Percentiles rank a stretch among this genome's conserved stretches.
Evolutionary conservation across 2,888 invertebrate species (phyloP).

Genomic region (Keiferia lycopersicella): DNA sequence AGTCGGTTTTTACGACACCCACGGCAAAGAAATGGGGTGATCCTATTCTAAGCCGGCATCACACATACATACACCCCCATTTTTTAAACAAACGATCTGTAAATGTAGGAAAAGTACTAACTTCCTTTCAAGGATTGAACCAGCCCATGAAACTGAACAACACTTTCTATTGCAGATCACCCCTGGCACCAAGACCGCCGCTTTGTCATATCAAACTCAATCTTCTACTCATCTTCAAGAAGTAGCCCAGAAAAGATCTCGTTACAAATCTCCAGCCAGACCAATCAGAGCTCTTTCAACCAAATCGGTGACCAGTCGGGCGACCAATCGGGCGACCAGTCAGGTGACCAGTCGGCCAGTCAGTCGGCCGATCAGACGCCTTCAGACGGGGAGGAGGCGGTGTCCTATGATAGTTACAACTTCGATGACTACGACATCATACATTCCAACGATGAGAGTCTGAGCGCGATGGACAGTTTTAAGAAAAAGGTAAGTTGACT

Average conservation of each 20-base stretch:
- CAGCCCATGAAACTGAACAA: too few species aligned
- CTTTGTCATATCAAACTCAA: conserved; percentile 57
- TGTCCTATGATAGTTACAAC: conserved; percentile 59
- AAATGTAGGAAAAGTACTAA: too few species aligned
- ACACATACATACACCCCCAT: too few species aligned
- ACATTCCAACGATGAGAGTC: conserved; percentile 53
- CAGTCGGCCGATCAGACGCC: conserved; percentile 32
- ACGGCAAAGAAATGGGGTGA: too few species aligned
- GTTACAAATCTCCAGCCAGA: conserved; percentile 23
- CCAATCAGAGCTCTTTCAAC: background rate
- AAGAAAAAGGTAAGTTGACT: conserved; percentile 42
- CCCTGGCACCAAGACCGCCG: conserved; percentile 71
- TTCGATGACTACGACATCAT: conserved; percentile 75
- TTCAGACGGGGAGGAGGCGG: conserved; percentile 67
- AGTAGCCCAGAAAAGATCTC: conserved; percentile 35
- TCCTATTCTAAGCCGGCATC: too few species aligned
- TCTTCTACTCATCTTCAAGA: conserved; percentile 56
- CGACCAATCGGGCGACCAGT: conserved; percentile 7
- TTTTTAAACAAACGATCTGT: too few species aligned
- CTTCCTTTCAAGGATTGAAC: too few species aligned
- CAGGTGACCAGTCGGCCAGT: conserved; percentile 19
- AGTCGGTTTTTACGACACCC: too few species aligned
- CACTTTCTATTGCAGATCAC: conserved; percentile 54
- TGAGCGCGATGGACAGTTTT: conserved; percentile 43
- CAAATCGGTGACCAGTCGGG: conserved; percentile 23